phyloP scores from a whole-genome alignment of 1,140 invertebrate genomes.

The Caenorhabditis tropicalis region DNA sequence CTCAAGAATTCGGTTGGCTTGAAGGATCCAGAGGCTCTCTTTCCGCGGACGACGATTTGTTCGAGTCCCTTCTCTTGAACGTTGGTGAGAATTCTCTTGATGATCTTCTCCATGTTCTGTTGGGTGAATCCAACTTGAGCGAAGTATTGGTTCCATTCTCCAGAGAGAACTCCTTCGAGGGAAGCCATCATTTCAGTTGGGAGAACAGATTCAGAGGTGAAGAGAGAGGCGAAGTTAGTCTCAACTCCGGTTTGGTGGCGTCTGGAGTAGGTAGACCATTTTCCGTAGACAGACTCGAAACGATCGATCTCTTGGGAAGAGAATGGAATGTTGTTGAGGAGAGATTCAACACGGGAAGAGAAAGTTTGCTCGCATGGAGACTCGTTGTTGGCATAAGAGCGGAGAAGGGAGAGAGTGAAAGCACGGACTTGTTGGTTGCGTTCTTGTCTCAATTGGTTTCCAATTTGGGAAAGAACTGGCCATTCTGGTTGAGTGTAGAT shows the following conservation, averaged over 20 bases:
- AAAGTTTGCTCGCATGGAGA: constrained; percentile 58
- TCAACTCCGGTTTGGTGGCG: constrained; percentile 34
- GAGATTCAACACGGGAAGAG: constrained; percentile 45
- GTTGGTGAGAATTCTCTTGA: constrained; percentile 50
- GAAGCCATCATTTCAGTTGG: constrained; percentile 53
- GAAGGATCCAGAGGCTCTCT: constrained; percentile 38
- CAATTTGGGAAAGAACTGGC: constrained; percentile 64
- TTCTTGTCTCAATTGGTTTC: constrained; percentile 58
- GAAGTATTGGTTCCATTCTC: constrained; percentile 59
- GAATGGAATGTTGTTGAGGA: constrained; percentile 39
- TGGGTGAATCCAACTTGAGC: constrained; percentile 59
- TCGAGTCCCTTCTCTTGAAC: constrained; percentile 49
- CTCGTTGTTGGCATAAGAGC: constrained; percentile 59
- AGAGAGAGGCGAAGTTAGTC: constrained; percentile 63
- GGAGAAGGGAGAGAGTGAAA: constrained; percentile 61
- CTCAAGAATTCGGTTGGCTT: constrained; percentile 52
- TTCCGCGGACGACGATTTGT: constrained; percentile 56
- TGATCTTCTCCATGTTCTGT: constrained; percentile 59
- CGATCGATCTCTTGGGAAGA: constrained; percentile 53
- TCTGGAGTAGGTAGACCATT: constrained; percentile 51
- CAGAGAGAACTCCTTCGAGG: constrained; percentile 61
- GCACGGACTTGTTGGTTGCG: constrained; percentile 63
- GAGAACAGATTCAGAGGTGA: constrained; percentile 57
- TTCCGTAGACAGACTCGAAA: constrained; percentile 55
- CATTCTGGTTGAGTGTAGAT: constrained; percentile 60